Base-by-base conservation (phyloP, 2,888 invertebrate species). In the Callyntrura sp. region DNA sequence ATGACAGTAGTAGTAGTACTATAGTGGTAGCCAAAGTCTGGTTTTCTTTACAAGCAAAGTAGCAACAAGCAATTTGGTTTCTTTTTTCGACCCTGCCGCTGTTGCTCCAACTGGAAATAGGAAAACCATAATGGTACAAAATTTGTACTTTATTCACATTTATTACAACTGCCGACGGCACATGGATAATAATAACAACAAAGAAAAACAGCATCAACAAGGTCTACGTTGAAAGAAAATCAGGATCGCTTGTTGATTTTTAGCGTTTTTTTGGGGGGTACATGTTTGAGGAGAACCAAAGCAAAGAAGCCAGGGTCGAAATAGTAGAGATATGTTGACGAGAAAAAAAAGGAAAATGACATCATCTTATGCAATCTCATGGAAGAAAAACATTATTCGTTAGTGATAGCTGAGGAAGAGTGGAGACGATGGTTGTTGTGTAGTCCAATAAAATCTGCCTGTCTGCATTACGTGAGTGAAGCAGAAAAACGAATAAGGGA, bases 361-460 rank as follows among this genome's bases (percentile, higher is more conserved):
- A 86, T 86, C 86, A 86, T 78, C 79, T 60, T 86, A 86, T 86
- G 86, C 78, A 78, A 86, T 86, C 86, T 65, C 86, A 78, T 79
- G 78, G 68, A 86, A 45, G 48, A 85, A 43, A 73, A 48, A 57
- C 57, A 73, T 48, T 45, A 57, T 57, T 57, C n/a, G 55, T 57
- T 76, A 57, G 9, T 79, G 25, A 2, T 8, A 12, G 57, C 43
- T n/a, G n/a, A n/a, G n/a, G n/a, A n/a, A n/a, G n/a, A 28, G 57
- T 17, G 8, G 78, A n/a, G 35, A 6, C 14, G 73, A 8, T 85
- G 73, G 45, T 76, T 70, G 35, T n/a, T 70, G 68, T 83, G 45
- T 55, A 84, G 57, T 76, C 85, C 60, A 85, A 85, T 86, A 86
- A 86, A 86, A 86, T 20, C 73, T 51, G 5, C 25, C n/a, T n/a